Percentiles rank a stretch among this genome's conserved stretches.
phyloP scores from a whole-genome alignment of 2,113 vertebrate species.

The Erinaceus europaeus region DNA sequence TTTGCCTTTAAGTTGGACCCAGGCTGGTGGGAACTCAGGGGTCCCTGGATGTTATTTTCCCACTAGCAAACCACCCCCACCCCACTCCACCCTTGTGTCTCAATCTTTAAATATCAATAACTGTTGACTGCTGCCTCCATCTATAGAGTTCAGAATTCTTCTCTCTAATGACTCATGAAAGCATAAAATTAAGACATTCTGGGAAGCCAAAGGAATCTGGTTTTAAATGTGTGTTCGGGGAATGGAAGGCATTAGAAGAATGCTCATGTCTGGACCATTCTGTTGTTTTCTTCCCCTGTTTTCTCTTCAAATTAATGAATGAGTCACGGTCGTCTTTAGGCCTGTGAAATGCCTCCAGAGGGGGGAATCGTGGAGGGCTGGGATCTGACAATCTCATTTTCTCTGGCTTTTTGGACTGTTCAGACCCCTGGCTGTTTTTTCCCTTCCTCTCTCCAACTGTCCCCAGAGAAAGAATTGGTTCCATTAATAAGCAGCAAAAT shows the following conservation, averaged over 20 bases:
- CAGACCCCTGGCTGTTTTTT: background rate
- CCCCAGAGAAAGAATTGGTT: slow-evolving; percentile 37
- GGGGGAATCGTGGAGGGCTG: background rate
- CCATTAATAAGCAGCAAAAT: background rate
- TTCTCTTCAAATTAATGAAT: slow-evolving; percentile 72
- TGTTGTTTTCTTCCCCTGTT: slow-evolving; percentile 46
- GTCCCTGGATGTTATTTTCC: background rate
- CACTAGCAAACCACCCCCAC: no score
- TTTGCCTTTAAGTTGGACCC: background rate
- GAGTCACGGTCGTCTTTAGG: slow-evolving; percentile 59
- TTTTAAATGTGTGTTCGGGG: slow-evolving; percentile 74
- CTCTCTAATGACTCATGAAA: slow-evolving; percentile 78
- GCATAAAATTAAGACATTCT: slow-evolving; percentile 81
- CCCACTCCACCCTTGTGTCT: background rate
- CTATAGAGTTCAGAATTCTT: slow-evolving; percentile 56
- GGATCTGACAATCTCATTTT: slow-evolving; percentile 12
- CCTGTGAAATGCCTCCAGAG: background rate
- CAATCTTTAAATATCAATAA: background rate
- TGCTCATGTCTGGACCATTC: slow-evolving; percentile 71
- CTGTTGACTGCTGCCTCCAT: slow-evolving; percentile 36
- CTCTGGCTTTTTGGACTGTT: slow-evolving; percentile 1
- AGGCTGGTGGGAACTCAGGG: background rate
- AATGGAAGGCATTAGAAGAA: slow-evolving; percentile 78
- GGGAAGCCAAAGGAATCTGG: slow-evolving; percentile 74
- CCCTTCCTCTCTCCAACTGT: slow-evolving; percentile 1